phyloP scores from a whole-genome alignment of 2,888 invertebrate genomes.

The Agonum fuliginosum region DNA sequence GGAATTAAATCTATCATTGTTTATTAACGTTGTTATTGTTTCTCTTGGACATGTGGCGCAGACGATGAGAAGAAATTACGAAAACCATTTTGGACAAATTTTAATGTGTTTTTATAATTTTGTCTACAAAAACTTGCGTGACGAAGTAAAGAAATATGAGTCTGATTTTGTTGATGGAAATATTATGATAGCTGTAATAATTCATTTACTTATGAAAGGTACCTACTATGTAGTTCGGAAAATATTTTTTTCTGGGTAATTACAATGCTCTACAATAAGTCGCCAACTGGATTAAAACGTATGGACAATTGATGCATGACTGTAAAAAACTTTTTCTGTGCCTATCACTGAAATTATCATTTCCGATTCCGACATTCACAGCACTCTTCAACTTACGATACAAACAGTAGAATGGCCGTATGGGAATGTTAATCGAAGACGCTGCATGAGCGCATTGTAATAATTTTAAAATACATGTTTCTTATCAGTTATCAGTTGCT shows the following conservation, averaged over 20 bases:
- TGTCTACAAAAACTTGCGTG: constrained; percentile 11
- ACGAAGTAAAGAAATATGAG: constrained; percentile 7
- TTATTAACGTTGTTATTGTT: constrained; percentile 66
- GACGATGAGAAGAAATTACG: constrained; percentile 65
- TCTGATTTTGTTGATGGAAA: neutral
- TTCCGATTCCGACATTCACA: too few relatives aligned
- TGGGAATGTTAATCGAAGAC: too few relatives aligned
- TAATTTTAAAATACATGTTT: too few relatives aligned
- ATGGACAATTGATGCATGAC: too few relatives aligned
- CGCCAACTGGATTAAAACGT: too few relatives aligned
- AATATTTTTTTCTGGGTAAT: constrained; percentile 3
- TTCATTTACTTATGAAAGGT: constrained; percentile 1
- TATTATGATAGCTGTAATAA: constrained; percentile 28
- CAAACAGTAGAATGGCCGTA: too few relatives aligned
- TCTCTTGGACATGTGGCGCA: constrained; percentile 52
- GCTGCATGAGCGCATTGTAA: too few relatives aligned
- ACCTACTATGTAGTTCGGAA: constrained; percentile 58
- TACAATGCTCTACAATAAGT: too few relatives aligned
- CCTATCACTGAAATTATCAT: too few relatives aligned
- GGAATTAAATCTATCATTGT: constrained; percentile 62
- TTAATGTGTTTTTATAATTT: constrained; percentile 25
- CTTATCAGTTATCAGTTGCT: too few relatives aligned
- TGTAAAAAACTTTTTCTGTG: too few relatives aligned
- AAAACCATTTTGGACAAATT: constrained; percentile 11
- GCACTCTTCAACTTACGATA: too few relatives aligned